A percentile compares a stretch with the other conserved stretches of the same genome.
phyloP scores from a whole-genome alignment of 1,140 invertebrate species.

The Cephus cinctus region DNA sequence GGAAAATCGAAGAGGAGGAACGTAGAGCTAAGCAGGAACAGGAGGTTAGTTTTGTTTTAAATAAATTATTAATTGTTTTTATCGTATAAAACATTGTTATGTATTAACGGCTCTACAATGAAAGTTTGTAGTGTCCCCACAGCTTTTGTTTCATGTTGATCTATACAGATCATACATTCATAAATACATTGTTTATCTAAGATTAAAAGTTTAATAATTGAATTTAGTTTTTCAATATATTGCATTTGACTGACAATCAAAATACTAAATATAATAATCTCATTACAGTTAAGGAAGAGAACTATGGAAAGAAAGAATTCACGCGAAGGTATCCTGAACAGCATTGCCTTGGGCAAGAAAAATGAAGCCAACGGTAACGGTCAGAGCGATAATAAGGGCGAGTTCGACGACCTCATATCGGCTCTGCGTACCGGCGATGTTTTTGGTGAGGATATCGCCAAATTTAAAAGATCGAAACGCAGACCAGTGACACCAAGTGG shows the following conservation, averaged over 20 bases:
- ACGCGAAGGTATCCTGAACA: constrained; percentile 68
- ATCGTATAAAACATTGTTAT: not conserved
- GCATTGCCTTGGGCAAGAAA: constrained; percentile 54
- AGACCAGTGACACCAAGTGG: constrained; percentile 61
- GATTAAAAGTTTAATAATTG: not conserved
- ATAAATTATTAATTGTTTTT: not conserved
- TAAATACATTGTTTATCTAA: not conserved
- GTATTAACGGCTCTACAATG: too few relatives aligned
- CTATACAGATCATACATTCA: not conserved
- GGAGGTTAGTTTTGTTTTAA: constrained; percentile 64
- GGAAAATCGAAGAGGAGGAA: constrained; percentile 88
- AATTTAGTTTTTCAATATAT: not conserved
- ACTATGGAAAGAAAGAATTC: constrained; percentile 84
- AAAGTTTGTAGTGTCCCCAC: too few relatives aligned
- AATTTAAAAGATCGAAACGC: constrained; percentile 80
- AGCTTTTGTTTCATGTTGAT: too few relatives aligned
- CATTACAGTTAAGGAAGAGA: constrained; percentile 72
- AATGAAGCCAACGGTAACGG: constrained; percentile 58
- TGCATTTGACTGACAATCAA: too few relatives aligned
- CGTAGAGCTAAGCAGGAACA: constrained; percentile 87
- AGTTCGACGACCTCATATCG: constrained; percentile 97
- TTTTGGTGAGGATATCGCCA: constrained; percentile 95
- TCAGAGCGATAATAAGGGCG: constrained; percentile 70
- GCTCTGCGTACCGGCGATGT: constrained; percentile 94
- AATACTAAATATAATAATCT: constrained; percentile 18